Evolutionary conservation across 2,888 invertebrate species (phyloP).

Genomic region (Perdita meconis): DNA sequence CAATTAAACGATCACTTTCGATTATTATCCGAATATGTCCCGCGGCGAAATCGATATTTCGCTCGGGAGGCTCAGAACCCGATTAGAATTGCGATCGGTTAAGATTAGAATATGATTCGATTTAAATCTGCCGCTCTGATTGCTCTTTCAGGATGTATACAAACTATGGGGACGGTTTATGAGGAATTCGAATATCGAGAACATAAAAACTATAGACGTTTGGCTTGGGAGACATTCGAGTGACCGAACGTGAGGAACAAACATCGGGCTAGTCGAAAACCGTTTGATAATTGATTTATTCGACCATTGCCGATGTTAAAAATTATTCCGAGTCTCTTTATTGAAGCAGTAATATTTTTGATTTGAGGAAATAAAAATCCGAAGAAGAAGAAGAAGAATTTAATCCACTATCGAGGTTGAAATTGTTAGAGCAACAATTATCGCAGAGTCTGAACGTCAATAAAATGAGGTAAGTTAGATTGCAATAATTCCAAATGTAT

Average conservation of each 20-base stretch:
- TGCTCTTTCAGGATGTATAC: not conserved
- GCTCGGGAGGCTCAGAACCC: too few relatives aligned
- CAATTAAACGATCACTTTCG: conserved; percentile 4
- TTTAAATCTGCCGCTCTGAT: not conserved
- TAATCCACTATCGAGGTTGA: not conserved
- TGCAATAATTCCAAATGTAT: not conserved
- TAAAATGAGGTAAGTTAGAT: conserved; percentile 40
- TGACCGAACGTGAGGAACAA: not conserved
- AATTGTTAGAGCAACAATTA: not conserved
- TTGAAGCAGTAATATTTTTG: not conserved
- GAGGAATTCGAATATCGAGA: not conserved
- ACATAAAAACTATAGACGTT: not conserved
- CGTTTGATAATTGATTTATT: too few relatives aligned
- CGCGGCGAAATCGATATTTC: not conserved
- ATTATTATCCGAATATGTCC: not conserved
- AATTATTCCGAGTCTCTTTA: not conserved
- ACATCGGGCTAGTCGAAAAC: not conserved
- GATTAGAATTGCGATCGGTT: too few relatives aligned
- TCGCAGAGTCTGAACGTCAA: not conserved
- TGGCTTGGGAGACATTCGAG: not conserved
- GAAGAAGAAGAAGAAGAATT: not conserved
- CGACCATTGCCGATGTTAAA: too few relatives aligned
- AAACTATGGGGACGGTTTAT: not conserved
- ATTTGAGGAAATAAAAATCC: not conserved
- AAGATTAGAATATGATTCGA: not conserved